Evolutionary conservation across 2,797 vertebrate genomes (phyloP).

Genomic region (Tokudaia muenninki): DNA sequence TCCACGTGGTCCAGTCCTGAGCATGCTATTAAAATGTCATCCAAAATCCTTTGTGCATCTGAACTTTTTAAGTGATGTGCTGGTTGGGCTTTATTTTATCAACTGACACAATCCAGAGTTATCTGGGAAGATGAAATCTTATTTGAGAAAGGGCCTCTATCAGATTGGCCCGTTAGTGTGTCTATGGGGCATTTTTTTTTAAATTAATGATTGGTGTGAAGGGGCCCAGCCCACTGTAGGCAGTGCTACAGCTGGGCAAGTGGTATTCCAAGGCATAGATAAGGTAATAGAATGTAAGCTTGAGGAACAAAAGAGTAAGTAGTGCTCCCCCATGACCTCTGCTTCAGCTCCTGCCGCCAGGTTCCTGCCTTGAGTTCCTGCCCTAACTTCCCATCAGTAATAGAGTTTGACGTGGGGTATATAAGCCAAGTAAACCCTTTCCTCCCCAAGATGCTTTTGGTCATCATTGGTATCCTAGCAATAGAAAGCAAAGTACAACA

Average conservation of each 20-base stretch:
- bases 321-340: neutral
- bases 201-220: too few relatives aligned
- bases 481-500: neutral
- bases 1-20: neutral
- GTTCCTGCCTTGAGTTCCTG: neutral
- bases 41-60: neutral
- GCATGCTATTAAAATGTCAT: neutral
- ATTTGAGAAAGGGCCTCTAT: neutral
- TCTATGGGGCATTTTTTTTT: neutral
- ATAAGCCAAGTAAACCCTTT: neutral
- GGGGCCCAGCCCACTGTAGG: neutral
- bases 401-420: neutral
- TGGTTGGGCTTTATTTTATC: neutral
- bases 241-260: neutral
- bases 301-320: neutral
- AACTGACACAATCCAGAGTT: neutral
- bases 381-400: neutral
- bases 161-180: neutral
- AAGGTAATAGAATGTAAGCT: neutral
- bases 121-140: neutral
- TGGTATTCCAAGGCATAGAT: neutral
- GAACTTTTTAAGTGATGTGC: neutral
- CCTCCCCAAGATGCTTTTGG: neutral
- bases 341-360: neutral
- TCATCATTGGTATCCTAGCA: neutral